Percentiles rank a stretch among this genome's conserved stretches.
These are phyloP conservation scores for Eubasilissa splendida DNA, from an alignment of 2,888 invertebrate genomes.

Conservation along the genomic window DNA sequence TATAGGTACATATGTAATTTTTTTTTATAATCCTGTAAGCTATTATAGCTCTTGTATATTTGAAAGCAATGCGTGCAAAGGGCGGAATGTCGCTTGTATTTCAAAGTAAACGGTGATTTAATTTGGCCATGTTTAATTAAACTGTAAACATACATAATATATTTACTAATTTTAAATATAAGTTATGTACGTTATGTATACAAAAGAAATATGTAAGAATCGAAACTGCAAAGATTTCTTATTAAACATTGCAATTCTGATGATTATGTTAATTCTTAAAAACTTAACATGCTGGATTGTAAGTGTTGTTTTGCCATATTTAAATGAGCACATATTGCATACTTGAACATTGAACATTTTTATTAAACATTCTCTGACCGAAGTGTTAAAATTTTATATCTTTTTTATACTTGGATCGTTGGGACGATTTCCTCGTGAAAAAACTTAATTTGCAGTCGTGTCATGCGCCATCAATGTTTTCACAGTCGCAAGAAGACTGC, in stretches of 20 bases:
- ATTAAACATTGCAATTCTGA: no score
- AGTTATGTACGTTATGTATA: slow-evolving; percentile 11
- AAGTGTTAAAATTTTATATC: slow-evolving; percentile 19
- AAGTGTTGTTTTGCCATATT: background rate
- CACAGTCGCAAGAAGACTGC: background rate
- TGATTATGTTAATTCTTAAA: no score
- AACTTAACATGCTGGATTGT: no score
- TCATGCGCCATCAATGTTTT: slow-evolving; percentile 6
- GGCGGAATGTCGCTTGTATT: background rate
- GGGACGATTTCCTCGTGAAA: background rate
- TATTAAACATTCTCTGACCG: background rate
- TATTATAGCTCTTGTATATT: slow-evolving; percentile 17
- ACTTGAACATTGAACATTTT: background rate
- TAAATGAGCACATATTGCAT: background rate
- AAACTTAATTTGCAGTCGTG: background rate
- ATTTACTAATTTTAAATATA: slow-evolving; percentile 25
- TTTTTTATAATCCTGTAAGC: slow-evolving; percentile 8
- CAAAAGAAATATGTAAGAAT: background rate
- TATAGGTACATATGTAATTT: background rate
- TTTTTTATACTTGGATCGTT: slow-evolving; percentile 14
- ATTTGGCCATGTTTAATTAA: slow-evolving; percentile 48
- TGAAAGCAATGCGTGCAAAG: background rate
- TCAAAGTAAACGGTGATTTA: slow-evolving; percentile 32
- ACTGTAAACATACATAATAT: slow-evolving; percentile 31
- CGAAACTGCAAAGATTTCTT: background rate